Evolutionary conservation across 30 jellyfish, hydroid and myxozoan genomes (phyloP).

Genomic region (Aurelia aurita): DNA sequence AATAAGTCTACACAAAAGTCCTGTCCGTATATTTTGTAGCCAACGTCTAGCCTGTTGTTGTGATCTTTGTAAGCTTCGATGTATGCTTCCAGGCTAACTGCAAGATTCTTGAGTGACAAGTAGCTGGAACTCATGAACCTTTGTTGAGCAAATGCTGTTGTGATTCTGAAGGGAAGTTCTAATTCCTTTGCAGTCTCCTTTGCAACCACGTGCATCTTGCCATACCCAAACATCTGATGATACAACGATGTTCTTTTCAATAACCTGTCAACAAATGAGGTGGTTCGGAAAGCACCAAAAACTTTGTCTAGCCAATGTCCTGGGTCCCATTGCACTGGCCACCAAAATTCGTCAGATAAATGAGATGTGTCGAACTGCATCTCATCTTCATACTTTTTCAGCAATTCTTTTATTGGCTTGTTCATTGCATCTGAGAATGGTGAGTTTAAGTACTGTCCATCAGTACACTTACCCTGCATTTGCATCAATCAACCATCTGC

Average conservation of each 20-base stretch:
- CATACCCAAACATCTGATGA: slow-evolving; percentile 39
- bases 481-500: slow-evolving; percentile 15
- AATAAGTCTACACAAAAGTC: slow-evolving; percentile 20
- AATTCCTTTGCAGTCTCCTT: slow-evolving; percentile 48
- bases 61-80: slow-evolving; percentile 49
- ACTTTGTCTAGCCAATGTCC: slow-evolving; percentile 54
- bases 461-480: slow-evolving; percentile 38
- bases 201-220: slow-evolving; percentile 44
- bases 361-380: neutral
- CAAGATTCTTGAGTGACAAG: slow-evolving; percentile 19
- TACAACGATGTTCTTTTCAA: slow-evolving; percentile 20
- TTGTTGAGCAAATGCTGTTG: slow-evolving; percentile 40
- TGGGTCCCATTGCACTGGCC: slow-evolving; percentile 60
- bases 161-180: slow-evolving; percentile 24
- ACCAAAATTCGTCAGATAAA: slow-evolving; percentile 13
- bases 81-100: slow-evolving; percentile 15
- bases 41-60: slow-evolving; percentile 36
- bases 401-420: slow-evolving; percentile 33
- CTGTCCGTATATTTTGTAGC: slow-evolving; percentile 39
- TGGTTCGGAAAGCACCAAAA: neutral
- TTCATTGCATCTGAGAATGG: slow-evolving; percentile 21
- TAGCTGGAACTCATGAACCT: slow-evolving; percentile 53
- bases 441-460: slow-evolving; percentile 4
- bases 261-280: slow-evolving; percentile 9
- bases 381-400: neutral